Base-by-base conservation (phyloP, 2,113 vertebrate species). In the Erythrocercus mccallii region DNA sequence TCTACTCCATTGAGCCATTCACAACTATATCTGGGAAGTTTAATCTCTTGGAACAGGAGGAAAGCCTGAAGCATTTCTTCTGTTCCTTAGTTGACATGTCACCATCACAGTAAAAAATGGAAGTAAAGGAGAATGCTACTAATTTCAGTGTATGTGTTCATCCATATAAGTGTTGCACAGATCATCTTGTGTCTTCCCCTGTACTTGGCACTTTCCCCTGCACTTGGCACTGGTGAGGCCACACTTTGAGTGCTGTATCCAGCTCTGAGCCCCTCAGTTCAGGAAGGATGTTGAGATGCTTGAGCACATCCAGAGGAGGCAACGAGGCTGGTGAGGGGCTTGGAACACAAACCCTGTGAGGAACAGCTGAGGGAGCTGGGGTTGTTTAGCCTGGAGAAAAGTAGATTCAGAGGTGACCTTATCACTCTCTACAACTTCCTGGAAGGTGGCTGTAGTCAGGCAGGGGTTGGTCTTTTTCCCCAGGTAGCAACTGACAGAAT, bases 21-120 rank as follows among this genome's bases (percentile, higher is more conserved):
- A 2, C 0, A 0, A 58, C 10, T 45, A 15, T 9, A 30, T 3
- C n/a, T 35, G 19, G 13, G 57, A 56, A 16, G 14, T 40, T 48
- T 76, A 35, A 61, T 33, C 27, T 62, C 12, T 12, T 61, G 9
- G 11, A 81, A 15, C 20, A 50, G 58, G 11, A 35, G 16, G 14
- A 77, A 84, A 47, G 18, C 19, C 35, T 62, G 51, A 74, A 86
- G n/a, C 0, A 0, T 31, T 80, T 86, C 12, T 51, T 73, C 24
- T 13, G 40, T 57, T 89, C 22, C 31, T 84, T 37, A 58, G 27
- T 58, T 77, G 62, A 21, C 21, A 12, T 14, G 5, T 28, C 37
- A 61, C 21, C 17, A 24, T 25, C 58, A 38, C 23, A 71, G 14
- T 56, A 5, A 54, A n/a, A 79, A 68, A 24, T 8, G n/a, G 20